These are phyloP conservation scores for Pedicia rivosa DNA, from an alignment of 2,888 invertebrate species.

Conservation along the genomic window DNA sequence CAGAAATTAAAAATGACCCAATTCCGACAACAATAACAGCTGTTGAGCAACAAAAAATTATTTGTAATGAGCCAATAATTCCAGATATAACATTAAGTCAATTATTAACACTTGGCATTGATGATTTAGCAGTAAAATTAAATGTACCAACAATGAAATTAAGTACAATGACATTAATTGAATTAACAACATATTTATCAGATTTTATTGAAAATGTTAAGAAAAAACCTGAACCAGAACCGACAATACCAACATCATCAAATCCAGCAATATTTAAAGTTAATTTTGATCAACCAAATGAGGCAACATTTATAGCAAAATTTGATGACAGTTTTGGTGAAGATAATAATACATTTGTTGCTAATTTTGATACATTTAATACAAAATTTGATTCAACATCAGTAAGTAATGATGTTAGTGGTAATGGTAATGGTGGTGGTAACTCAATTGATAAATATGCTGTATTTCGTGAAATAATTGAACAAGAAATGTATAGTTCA, in stretches of 20 bases:
- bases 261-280: slow-evolving; percentile 23
- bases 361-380: slow-evolving; percentile 47
- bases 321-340: slow-evolving; percentile 49
- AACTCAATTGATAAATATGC: slow-evolving; percentile 64
- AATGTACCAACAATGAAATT: slow-evolving; percentile 63
- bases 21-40: slow-evolving; percentile 8
- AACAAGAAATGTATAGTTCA: slow-evolving; percentile 46
- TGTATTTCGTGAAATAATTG: slow-evolving; percentile 71
- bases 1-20: slow-evolving; percentile 13
- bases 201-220: slow-evolving; percentile 35
- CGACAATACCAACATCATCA: slow-evolving; percentile 3
- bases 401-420: no score
- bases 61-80: slow-evolving; percentile 17
- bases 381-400: slow-evolving; percentile 16
- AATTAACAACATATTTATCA: slow-evolving; percentile 65
- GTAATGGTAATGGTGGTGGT: slow-evolving; percentile 14
- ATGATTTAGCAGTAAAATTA: slow-evolving; percentile 57
- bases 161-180: slow-evolving; percentile 73
- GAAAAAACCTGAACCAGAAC: slow-evolving; percentile 12
- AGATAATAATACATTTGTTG: slow-evolving; percentile 37
- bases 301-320: slow-evolving; percentile 35
- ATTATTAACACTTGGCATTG: slow-evolving; percentile 64
- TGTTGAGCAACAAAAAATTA: slow-evolving; percentile 18
- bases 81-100: slow-evolving; percentile 67
- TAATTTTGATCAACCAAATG: slow-evolving; percentile 24